phyloP scores from a whole-genome alignment of 2,888 invertebrate species.

The Clistopyga incitator region DNA sequence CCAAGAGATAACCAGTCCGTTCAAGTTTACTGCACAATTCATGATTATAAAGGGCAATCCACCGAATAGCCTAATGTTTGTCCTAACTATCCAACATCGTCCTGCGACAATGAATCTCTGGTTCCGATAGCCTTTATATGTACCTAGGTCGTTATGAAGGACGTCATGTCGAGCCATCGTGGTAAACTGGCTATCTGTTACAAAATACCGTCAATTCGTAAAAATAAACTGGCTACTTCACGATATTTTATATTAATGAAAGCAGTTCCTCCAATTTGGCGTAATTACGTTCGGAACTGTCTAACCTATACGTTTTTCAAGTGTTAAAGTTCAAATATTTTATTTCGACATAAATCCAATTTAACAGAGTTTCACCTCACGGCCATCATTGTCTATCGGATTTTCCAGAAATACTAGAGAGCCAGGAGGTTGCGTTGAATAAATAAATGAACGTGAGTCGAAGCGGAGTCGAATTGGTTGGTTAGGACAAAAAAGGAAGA shows the following conservation, averaged over 20 bases:
- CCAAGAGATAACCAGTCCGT: slow-evolving; percentile 21
- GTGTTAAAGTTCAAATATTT: too few species aligned
- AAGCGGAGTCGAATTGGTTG: slow-evolving; percentile 10
- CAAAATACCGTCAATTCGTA: too few species aligned
- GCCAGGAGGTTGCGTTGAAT: slow-evolving; percentile 19
- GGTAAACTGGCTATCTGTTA: too few species aligned
- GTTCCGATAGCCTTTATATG: neutral
- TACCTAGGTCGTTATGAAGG: slow-evolving; percentile 1
- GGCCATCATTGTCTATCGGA: neutral
- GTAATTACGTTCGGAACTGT: too few species aligned
- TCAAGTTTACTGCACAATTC: slow-evolving; percentile 6
- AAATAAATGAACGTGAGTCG: slow-evolving; percentile 51
- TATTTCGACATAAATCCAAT: too few species aligned
- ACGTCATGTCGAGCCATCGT: too few species aligned
- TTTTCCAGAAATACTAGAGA: slow-evolving; percentile 23
- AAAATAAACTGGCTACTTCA: too few species aligned
- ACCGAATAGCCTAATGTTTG: slow-evolving; percentile 29
- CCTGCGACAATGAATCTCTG: slow-evolving; percentile 3
- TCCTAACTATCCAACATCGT: slow-evolving; percentile 2
- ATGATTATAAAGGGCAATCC: slow-evolving; percentile 40
- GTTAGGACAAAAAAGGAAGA: slow-evolving; percentile 11
- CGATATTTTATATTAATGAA: too few species aligned
- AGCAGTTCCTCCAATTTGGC: too few species aligned
- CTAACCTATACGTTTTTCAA: too few species aligned
- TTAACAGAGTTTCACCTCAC: neutral